Evolutionary conservation across 2,888 invertebrate species (phyloP).

Genomic region (Micoletzkya japonica): DNA sequence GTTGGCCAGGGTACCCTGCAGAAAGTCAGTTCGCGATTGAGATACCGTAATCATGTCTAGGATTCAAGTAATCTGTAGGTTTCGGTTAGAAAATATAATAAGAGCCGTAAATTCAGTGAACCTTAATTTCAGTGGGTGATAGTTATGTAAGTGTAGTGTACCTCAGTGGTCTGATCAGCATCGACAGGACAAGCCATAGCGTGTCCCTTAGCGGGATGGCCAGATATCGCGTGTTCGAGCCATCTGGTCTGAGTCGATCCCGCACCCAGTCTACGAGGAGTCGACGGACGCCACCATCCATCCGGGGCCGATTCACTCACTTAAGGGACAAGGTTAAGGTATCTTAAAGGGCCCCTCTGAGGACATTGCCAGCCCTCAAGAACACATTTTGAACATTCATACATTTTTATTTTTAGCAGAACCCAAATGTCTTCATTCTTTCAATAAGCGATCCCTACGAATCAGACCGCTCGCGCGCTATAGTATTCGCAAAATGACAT

Average conservation of each 20-base stretch:
- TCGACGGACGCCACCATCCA: conserved; percentile 57
- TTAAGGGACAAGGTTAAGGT: neutral
- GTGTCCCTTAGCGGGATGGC: conserved; percentile 51
- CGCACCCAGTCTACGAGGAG: conserved; percentile 50
- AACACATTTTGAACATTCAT: too few relatives aligned
- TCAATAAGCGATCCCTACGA: too few relatives aligned
- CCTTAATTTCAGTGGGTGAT: neutral
- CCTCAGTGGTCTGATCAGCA: conserved; percentile 52
- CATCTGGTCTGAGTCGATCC: conserved; percentile 51
- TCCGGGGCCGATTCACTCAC: conserved; percentile 43
- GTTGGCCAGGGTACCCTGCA: conserved; percentile 51
- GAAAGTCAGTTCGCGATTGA: neutral
- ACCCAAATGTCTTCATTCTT: too few relatives aligned
- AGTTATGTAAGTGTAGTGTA: neutral
- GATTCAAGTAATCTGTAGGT: too few relatives aligned
- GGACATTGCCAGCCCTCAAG: too few relatives aligned
- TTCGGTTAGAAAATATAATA: too few relatives aligned
- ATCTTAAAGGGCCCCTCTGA: too few relatives aligned
- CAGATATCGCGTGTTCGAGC: conserved; percentile 51
- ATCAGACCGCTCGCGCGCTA: too few relatives aligned
- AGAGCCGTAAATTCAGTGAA: too few relatives aligned
- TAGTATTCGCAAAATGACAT: too few relatives aligned
- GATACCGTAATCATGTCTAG: too few relatives aligned
- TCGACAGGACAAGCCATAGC: conserved; percentile 48
- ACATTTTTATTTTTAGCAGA: too few relatives aligned